These are phyloP conservation scores for Dendrophyllia cribrosa DNA, from an alignment of 64 coral and sea anemone species.

Conservation along the genomic window DNA sequence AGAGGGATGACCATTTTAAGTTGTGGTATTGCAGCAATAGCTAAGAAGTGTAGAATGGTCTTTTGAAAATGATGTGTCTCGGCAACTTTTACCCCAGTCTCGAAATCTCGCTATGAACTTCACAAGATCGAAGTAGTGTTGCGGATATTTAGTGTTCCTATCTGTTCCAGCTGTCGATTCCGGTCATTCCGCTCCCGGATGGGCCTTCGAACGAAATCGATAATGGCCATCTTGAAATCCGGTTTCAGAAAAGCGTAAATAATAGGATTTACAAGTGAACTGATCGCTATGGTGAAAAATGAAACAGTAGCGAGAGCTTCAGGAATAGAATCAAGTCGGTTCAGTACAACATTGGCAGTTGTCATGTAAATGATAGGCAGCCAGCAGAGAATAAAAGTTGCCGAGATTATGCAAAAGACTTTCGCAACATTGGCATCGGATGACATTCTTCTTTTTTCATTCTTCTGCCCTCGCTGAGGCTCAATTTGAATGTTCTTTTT, in stretches of 20 bases:
- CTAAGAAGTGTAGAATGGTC: too few relatives aligned
- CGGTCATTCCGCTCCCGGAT: not conserved
- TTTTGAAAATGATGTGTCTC: too few relatives aligned
- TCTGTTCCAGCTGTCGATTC: too few relatives aligned
- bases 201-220: not conserved
- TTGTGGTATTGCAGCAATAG: too few relatives aligned
- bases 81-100: too few relatives aligned
- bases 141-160: too few relatives aligned
- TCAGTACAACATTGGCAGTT: not conserved
- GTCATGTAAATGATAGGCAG: constrained; percentile 39
- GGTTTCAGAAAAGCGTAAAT: constrained; percentile 27
- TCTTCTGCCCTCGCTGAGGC: not conserved
- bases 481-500: not conserved
- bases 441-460: not conserved
- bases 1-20: too few relatives aligned
- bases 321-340: not conserved
- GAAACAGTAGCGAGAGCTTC: not conserved
- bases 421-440: not conserved
- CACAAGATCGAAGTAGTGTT: too few relatives aligned
- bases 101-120: too few relatives aligned
- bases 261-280: constrained; percentile 38
- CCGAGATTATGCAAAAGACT: constrained; percentile 3
- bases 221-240: not conserved
- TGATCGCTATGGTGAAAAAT: not conserved
- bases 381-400: constrained; percentile 17